Conservation (phyloP, 2,797 vertebrate genomes). For the Anabacerthia variegaticeps region DNA sequence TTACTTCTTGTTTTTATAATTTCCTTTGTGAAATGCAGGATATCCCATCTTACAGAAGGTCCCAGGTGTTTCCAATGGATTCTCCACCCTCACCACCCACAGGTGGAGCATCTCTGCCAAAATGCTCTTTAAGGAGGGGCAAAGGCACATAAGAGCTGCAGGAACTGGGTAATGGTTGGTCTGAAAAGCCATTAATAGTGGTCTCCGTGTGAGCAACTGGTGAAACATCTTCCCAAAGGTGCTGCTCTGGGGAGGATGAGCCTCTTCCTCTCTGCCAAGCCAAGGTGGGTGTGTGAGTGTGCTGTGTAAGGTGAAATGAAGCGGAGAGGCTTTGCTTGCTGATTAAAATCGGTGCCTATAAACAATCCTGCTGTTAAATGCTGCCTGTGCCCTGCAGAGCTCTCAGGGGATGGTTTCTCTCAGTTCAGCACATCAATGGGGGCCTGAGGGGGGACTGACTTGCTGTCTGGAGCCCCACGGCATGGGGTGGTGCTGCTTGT, state of each 20-base stretch:
- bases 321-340: neutral
- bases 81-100: neutral
- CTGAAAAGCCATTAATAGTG: accelerated
- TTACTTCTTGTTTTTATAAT: neutral
- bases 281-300: neutral
- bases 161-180: accelerated
- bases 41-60: neutral
- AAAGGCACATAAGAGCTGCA: accelerated
- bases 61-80: neutral
- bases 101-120: neutral
- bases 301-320: neutral
- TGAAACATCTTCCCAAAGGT: accelerated
- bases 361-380: neutral
- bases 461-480: accelerated
- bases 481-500: neutral
- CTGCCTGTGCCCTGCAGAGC: neutral
- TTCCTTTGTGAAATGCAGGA: neutral
- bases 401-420: neutral
- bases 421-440: neutral
- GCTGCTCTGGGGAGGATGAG: neutral
- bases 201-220: accelerated
- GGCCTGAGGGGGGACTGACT: neutral
- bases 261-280: neutral
- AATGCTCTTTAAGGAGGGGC: neutral
- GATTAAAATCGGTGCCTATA: neutral